Percentiles rank a stretch among this genome's conserved stretches.
These are phyloP conservation scores for Aplysina aerophoba DNA, from an alignment of 37 sponge, comb jelly and placozoan genomes.

Conservation along the genomic window DNA sequence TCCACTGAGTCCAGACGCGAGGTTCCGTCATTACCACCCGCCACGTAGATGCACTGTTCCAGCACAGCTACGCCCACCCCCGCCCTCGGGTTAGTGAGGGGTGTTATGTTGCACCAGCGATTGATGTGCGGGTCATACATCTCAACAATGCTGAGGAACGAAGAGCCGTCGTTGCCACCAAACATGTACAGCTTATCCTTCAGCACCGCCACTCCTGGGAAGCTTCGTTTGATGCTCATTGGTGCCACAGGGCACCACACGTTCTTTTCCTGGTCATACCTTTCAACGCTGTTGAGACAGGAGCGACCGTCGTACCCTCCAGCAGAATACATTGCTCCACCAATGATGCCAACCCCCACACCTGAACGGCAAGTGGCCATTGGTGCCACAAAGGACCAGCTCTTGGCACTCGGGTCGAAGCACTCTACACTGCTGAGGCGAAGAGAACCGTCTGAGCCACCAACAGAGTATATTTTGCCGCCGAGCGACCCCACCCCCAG, in stretches of 20 bases:
- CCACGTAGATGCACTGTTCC: conserved; percentile 85
- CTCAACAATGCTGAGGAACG: conserved; percentile 92
- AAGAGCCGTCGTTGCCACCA: conserved; percentile 96
- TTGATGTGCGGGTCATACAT: conserved; percentile 94
- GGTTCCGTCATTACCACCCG: conserved; percentile 95
- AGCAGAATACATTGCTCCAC: conserved; percentile 92
- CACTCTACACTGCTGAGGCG: conserved; percentile 95
- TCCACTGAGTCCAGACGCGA: conserved; percentile 94
- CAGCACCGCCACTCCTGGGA: conserved; percentile 89
- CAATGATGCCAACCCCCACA: conserved; percentile 91
- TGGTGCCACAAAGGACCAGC: conserved; percentile 94
- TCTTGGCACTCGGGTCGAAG: conserved; percentile 78
- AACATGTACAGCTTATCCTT: conserved; percentile 73
- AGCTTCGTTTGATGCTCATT: conserved; percentile 90
- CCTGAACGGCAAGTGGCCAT: conserved; percentile 93
- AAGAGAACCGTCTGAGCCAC: conserved; percentile 94
- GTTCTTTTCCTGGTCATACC: conserved; percentile 91
- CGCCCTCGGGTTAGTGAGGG: conserved; percentile 83
- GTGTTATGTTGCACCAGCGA: conserved; percentile 83
- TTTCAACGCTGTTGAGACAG: conserved; percentile 91
- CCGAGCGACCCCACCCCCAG: conserved; percentile 86
- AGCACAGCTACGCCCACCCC: conserved; percentile 89
- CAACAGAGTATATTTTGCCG: conserved; percentile 92
- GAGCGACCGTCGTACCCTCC: conserved; percentile 90
- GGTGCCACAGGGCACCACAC: conserved; percentile 89